phyloP scores from a whole-genome alignment of 2,797 vertebrate genomes.

The Phalanger gymnotis region DNA sequence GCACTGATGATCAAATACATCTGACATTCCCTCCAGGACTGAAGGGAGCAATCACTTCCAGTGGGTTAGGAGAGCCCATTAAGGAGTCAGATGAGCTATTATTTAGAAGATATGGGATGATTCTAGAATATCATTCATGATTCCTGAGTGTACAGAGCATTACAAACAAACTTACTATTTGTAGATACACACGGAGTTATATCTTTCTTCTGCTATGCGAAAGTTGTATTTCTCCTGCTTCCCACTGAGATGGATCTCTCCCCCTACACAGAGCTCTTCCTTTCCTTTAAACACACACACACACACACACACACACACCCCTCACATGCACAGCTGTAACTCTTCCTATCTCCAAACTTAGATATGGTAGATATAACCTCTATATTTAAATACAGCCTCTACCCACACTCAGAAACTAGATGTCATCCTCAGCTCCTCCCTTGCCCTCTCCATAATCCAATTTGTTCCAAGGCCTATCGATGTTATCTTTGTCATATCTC shows the following conservation, averaged over 20 bases:
- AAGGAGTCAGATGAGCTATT: conserved; percentile 40
- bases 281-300: background rate
- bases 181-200: background rate
- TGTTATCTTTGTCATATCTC: background rate
- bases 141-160: background rate
- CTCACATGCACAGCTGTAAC: background rate
- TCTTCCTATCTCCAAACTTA: background rate
- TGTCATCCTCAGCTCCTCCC: background rate
- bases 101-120: conserved; percentile 36
- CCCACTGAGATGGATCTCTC: background rate
- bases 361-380: background rate
- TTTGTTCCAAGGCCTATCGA: background rate
- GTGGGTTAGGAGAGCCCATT: conserved; percentile 38
- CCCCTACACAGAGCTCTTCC: background rate
- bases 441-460: background rate
- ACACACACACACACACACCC: background rate
- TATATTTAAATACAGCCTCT: background rate
- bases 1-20: conserved; percentile 48
- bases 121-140: background rate
- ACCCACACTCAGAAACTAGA: background rate
- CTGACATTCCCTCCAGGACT: conserved; percentile 50
- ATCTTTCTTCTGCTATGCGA: background rate
- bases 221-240: background rate
- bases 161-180: background rate
- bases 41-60: conserved; percentile 60